These are phyloP conservation scores for Caenorhabditis inopinata DNA, from an alignment of 1,140 invertebrate genomes.

Conservation along the genomic window DNA sequence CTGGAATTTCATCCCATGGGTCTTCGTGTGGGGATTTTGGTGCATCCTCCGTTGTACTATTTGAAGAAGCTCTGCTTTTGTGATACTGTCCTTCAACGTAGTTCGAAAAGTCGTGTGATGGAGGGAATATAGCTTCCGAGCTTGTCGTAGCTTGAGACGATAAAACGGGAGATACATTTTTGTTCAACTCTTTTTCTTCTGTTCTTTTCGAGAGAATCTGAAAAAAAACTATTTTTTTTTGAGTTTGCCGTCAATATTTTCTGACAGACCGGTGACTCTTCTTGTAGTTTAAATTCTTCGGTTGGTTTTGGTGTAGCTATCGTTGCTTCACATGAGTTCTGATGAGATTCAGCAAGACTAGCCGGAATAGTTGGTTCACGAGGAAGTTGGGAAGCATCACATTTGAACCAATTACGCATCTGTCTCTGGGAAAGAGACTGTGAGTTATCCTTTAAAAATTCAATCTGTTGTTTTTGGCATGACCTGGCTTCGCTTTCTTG, in stretches of 20 bases:
- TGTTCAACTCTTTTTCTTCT: not conserved
- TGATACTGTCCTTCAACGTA: not conserved
- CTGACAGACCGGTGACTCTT: not conserved
- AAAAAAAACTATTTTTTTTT: no score
- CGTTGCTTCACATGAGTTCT: not conserved
- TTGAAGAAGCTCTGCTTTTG: not conserved
- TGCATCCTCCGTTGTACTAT: not conserved
- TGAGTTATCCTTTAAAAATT: conserved; percentile 27
- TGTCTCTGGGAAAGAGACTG: conserved; percentile 38
- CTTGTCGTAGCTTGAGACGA: conserved; percentile 4
- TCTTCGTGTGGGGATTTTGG: not conserved
- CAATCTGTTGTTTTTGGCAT: no score
- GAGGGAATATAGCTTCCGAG: not conserved
- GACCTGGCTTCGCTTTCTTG: no score
- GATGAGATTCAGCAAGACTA: not conserved
- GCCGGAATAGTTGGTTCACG: conserved; percentile 46
- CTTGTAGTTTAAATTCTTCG: not conserved
- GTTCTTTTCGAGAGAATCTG: conserved; percentile 1
- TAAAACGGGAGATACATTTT: not conserved
- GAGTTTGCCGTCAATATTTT: not conserved
- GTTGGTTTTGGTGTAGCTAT: not conserved
- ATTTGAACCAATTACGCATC: conserved; percentile 56
- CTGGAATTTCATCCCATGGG: not conserved
- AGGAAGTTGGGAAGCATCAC: conserved; percentile 59
- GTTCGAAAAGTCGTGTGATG: not conserved